Conservation (phyloP, 64 coral and sea anemone species). For the Montipora sp. region DNA sequence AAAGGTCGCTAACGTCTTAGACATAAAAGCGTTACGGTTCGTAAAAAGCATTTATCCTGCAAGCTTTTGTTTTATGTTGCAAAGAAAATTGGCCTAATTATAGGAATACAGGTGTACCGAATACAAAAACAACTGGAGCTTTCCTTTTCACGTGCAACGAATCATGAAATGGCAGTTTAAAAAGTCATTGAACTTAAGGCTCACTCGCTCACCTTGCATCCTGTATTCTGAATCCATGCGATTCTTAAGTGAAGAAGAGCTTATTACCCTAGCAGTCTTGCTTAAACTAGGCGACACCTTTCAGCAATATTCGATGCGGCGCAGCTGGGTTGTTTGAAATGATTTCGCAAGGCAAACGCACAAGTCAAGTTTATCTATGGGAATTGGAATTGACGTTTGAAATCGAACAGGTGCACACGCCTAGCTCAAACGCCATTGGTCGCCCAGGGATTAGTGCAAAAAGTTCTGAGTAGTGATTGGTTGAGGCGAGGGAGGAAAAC, state of each 20-base stretch:
- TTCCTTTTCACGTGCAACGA: slow-evolving; percentile 15
- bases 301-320: neutral
- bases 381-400: slow-evolving; percentile 26
- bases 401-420: slow-evolving; percentile 21
- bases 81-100: slow-evolving; percentile 23
- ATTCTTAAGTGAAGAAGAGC: neutral
- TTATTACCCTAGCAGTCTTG: neutral
- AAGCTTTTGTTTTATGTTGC: neutral
- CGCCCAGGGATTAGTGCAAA: neutral
- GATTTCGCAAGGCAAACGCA: slow-evolving; percentile 36
- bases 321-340: slow-evolving; percentile 35
- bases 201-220: neutral
- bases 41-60: neutral
- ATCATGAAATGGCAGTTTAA: slow-evolving; percentile 2
- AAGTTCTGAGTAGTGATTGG: neutral
- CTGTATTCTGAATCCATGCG: slow-evolving; percentile 7
- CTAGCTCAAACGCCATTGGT: slow-evolving; percentile 8
- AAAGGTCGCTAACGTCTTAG: neutral
- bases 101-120: neutral
- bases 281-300: slow-evolving; percentile 35
- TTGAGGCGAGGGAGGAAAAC: neutral
- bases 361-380: slow-evolving; percentile 45
- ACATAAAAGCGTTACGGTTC: neutral
- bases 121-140: neutral
- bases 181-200: neutral